These are phyloP conservation scores for Thymelicus lineola DNA, from an alignment of 2,888 invertebrate species.

Conservation along the genomic window DNA sequence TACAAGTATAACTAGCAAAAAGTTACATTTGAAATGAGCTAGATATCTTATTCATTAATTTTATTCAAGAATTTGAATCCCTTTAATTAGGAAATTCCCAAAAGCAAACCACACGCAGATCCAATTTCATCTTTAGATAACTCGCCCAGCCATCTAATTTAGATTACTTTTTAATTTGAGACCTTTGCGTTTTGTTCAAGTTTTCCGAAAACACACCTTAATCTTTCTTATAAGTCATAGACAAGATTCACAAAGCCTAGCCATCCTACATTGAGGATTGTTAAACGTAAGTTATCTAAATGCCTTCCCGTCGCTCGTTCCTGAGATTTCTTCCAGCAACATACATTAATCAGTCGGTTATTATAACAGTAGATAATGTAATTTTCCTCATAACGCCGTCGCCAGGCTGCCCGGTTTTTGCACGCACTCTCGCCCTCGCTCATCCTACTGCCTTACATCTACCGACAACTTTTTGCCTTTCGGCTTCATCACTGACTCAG, in stretches of 20 bases:
- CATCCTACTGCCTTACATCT: conserved; percentile 60
- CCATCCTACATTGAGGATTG: background rate
- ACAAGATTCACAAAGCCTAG: background rate
- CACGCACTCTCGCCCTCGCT: conserved; percentile 36
- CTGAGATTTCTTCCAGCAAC: conserved; percentile 13
- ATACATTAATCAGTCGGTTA: conserved; percentile 27
- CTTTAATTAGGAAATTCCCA: no score
- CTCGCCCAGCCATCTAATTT: no score
- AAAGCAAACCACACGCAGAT: no score
- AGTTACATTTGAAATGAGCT: background rate
- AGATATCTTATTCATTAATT: no score
- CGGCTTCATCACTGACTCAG: conserved; percentile 21
- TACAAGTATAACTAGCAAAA: no score
- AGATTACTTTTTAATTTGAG: no score
- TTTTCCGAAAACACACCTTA: no score
- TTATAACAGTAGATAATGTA: conserved; percentile 32
- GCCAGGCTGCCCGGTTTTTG: conserved; percentile 28
- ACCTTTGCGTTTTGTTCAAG: no score
- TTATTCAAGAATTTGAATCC: no score
- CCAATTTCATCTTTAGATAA: no score
- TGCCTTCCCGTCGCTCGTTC: conserved; percentile 4
- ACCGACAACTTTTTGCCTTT: conserved; percentile 43
- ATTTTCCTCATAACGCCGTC: conserved; percentile 21
- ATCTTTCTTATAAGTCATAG: no score
- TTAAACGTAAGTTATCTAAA: background rate